These are phyloP conservation scores for Crenuchus spilurus DNA, from an alignment of 2,797 vertebrate species.

Conservation along the genomic window DNA sequence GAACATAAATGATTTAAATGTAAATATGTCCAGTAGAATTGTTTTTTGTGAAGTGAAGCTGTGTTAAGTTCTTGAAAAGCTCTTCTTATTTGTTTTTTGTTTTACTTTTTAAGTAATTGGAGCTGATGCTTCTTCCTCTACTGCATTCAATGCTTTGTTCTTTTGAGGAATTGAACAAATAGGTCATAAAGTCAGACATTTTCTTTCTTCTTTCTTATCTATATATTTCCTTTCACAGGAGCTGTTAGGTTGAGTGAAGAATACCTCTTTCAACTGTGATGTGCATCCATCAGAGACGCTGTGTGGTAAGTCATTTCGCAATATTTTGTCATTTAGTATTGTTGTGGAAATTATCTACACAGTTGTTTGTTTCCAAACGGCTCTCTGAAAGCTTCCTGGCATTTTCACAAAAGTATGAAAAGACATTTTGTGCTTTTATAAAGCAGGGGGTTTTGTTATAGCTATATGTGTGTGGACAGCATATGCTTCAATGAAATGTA, in stretches of 20 bases:
- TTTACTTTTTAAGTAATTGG: neutral
- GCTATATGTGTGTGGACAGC: no score
- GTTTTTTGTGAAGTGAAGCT: no score
- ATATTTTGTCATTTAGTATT: neutral
- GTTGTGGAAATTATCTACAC: neutral
- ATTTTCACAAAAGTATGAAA: no score
- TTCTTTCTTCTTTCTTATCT: conserved; percentile 15
- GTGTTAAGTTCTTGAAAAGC: neutral
- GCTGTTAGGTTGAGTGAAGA: conserved; percentile 9
- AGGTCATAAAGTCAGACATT: neutral
- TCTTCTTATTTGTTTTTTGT: neutral
- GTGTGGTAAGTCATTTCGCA: conserved; percentile 39
- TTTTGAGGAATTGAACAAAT: neutral
- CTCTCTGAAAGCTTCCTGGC: neutral
- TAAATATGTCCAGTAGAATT: no score
- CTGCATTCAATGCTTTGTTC: neutral
- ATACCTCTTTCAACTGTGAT: conserved; percentile 26
- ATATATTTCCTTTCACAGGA: conserved; percentile 18
- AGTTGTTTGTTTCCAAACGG: neutral
- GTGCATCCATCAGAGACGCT: conserved; percentile 29
- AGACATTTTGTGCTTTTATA: no score
- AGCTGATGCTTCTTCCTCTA: neutral
- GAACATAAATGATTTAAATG: no score
- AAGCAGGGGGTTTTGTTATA: no score
- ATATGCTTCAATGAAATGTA: no score